Conservation (phyloP, 2,888 invertebrate species). For the Lycocerus yunnanus region DNA sequence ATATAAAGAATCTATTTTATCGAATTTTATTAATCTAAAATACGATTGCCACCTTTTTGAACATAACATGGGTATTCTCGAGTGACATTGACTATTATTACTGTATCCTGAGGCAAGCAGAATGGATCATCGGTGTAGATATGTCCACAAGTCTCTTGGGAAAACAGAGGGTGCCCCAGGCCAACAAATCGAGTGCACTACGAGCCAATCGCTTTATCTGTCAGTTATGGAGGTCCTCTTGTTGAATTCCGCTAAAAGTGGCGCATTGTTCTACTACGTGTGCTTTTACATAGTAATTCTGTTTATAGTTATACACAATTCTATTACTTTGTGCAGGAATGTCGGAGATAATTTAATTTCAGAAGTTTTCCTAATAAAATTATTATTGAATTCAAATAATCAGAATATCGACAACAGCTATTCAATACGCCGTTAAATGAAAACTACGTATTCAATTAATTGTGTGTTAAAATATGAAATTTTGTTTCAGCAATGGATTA, state of each 20-base stretch:
- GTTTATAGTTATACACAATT: conserved; percentile 2
- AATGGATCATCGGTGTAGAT: conserved; percentile 32
- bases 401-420: background rate
- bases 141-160: conserved; percentile 28
- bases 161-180: conserved; percentile 19
- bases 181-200: conserved; percentile 29
- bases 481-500: no score
- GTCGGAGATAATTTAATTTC: background rate
- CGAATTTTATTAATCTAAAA: conserved; percentile 12
- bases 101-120: conserved; percentile 25
- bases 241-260: conserved; percentile 9
- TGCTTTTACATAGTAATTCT: background rate
- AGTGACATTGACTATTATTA: conserved; percentile 25
- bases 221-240: conserved; percentile 24
- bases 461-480: background rate
- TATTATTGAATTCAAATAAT: background rate
- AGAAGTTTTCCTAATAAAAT: background rate
- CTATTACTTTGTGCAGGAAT: background rate
- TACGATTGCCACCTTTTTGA: conserved; percentile 25
- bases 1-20: conserved; percentile 19
- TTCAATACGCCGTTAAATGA: background rate
- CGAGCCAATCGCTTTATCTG: conserved; percentile 30
- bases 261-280: background rate
- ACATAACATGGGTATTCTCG: conserved; percentile 25
- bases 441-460: background rate